Percentiles rank a stretch among this genome's conserved stretches.
phyloP scores from a whole-genome alignment of 2,113 vertebrate genomes.

The Daubentonia madagascariensis region DNA sequence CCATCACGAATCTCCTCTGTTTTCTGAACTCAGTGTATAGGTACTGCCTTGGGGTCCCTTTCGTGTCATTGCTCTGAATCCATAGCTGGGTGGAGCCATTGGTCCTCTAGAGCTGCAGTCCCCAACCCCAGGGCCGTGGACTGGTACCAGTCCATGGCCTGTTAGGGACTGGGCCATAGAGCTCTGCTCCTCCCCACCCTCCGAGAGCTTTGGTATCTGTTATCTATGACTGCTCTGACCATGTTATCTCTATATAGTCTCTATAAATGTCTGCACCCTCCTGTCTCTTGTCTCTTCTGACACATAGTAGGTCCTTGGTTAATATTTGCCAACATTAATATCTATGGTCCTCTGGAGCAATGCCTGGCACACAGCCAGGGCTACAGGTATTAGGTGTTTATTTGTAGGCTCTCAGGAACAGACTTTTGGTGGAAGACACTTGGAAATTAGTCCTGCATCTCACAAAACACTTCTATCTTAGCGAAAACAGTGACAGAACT shows the following conservation, averaged over 20 bases:
- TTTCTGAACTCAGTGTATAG: rapidly evolving
- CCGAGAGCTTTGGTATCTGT: not conserved
- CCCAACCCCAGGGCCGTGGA: no score
- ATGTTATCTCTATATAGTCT: not conserved
- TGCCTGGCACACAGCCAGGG: not conserved
- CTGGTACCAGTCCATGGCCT: no score
- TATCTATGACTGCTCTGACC: not conserved
- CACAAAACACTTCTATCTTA: not conserved
- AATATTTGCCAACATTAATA: not conserved
- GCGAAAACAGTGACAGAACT: not conserved
- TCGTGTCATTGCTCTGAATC: rapidly evolving
- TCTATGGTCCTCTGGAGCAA: not conserved
- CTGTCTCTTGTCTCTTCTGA: not conserved
- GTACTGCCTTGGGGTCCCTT: not conserved
- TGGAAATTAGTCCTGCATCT: not conserved
- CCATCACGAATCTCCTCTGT: not conserved
- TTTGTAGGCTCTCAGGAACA: not conserved
- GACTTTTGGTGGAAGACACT: not conserved
- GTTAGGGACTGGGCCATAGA: no score
- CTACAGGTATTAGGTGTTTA: not conserved
- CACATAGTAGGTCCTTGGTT: not conserved
- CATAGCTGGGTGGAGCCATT: not conserved
- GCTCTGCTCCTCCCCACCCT: no score
- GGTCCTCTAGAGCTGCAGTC: no score
- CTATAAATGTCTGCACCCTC: rapidly evolving